Evolutionary conservation across 1,140 invertebrate species (phyloP), one percentile per base, ranked within the genome.

Genomic region (Meteorus sp.): DNA sequence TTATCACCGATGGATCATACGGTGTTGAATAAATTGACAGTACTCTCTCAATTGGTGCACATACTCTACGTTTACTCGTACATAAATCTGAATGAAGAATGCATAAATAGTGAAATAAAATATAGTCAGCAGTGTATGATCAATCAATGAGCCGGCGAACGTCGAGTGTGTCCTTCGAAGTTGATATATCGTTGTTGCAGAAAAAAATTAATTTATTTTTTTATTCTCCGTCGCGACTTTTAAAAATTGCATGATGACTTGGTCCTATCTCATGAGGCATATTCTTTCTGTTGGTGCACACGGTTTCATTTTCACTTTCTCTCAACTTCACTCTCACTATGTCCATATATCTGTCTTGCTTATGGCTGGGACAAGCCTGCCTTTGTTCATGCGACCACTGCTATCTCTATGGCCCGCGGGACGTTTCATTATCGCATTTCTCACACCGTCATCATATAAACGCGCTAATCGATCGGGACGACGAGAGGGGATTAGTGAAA

Each of bases 401-500:
- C 41, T 57, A 57, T 57, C 56, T 57, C 35, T 20, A 56, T 48
- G 17, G 56, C 17, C 56, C 47, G 48, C 48, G 37, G 48, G 45
- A 57, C 45, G 29, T 35, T 60, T 60, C 45, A 56, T 62, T 57
- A 54, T 62, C 60, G 55, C 39, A 53, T 62, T 57, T 62, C 51
- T 62, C 60, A 58, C 60, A 58, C 55, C 60, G 55, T 58, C 55
- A 58, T 62, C 60, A 45, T 51, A 51, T 56, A 56, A 62, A 57
- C 51, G 50, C 48, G 55, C 54, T 58, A 54, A 57, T 57, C 60
- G 60, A 62, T 57, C 60, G 48, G 53, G 60, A 62, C 50, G 43
- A 50, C 19, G 54, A 58, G 50, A 52, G 48, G 53, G 43, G n/a
- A 53, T 29, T 23, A 22, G 25, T 43, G 48, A 43, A 19, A 52